Conservation (phyloP, 1,140 invertebrate species). For the Cydia splendana region DNA sequence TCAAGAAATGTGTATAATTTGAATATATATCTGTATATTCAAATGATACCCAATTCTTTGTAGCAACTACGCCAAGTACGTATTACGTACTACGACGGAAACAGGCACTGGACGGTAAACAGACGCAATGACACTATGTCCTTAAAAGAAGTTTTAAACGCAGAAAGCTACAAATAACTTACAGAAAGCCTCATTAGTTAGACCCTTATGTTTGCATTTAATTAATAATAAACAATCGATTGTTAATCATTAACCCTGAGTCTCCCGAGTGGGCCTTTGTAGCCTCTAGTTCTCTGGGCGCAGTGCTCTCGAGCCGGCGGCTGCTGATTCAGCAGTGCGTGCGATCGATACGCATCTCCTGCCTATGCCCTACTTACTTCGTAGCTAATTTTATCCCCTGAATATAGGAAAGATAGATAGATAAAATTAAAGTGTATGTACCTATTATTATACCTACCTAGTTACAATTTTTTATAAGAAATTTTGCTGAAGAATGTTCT, state of each 20-base stretch:
- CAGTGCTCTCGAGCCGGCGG: neutral
- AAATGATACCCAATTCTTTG: too few relatives aligned
- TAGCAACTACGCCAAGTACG: too few relatives aligned
- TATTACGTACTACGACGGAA: too few relatives aligned
- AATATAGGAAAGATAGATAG: neutral
- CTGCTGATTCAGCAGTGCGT: constrained; percentile 35
- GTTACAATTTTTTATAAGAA: neutral
- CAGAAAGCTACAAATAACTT: too few relatives aligned
- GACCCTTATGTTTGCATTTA: neutral
- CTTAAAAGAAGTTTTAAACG: too few relatives aligned
- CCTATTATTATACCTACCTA: too few relatives aligned
- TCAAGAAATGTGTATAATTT: too few relatives aligned
- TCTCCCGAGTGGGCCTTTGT: constrained; percentile 3
- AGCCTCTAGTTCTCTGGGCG: neutral
- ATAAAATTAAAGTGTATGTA: neutral
- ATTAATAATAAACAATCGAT: neutral
- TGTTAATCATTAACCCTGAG: neutral
- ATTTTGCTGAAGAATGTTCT: neutral
- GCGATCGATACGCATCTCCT: constrained; percentile 35
- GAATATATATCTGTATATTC: too few relatives aligned
- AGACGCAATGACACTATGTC: too few relatives aligned
- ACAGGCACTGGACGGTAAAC: too few relatives aligned
- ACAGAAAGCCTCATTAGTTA: too few relatives aligned
- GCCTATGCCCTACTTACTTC: constrained; percentile 9
- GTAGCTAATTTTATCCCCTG: neutral